Evolutionary conservation across 2,113 vertebrate species (phyloP), one percentile per base, ranked within the genome.

Genomic region (Romanogobio albipinnatus): DNA sequence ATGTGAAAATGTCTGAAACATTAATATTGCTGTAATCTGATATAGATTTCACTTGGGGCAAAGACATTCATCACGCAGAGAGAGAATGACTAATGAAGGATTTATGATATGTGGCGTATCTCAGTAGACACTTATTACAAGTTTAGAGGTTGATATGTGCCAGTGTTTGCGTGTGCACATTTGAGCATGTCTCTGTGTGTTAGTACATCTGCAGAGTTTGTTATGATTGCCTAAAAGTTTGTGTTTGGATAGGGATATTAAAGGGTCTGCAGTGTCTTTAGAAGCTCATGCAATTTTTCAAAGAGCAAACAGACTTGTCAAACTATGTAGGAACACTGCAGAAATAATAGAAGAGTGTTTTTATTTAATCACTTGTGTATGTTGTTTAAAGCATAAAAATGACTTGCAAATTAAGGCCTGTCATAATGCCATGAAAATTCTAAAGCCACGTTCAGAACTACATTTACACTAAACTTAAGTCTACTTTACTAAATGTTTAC

Each of bases 71-170:
- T 79, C 64, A 82, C 9, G 4, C 73, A 58, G 36, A 53, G 49
- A 70, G 74, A 64, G 76, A 77, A 81, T 85, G 78, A 81, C 86
- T 87, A 85, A 85, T 85, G 83, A 85, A 87, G 86, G 73, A 87
- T 87, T 87, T 87, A 87, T 87, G 83, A 87, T 84, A 79, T 81
- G 71, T 73, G 77, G 77, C 59, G 79, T 76, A 82, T 85, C 86
- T 85, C 83, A 81, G 78, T 53, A 84, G 78, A 84, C 77, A 84
- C 75, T 85, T 77, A 85, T 87, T 58, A 85, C 76, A 51, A 85
- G 84, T 83, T 84, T 79, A 62, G 53, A 78, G 33, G 51, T 70
- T 53, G 66, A 68, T 70, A 29, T 45, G 62, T 5, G 51, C 9
- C 36, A 45, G 76, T 43, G 62, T 75, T 43, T 83, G 51, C 5